phyloP scores from a whole-genome alignment of 1,140 invertebrate species.

The Drosophila willistoni region DNA sequence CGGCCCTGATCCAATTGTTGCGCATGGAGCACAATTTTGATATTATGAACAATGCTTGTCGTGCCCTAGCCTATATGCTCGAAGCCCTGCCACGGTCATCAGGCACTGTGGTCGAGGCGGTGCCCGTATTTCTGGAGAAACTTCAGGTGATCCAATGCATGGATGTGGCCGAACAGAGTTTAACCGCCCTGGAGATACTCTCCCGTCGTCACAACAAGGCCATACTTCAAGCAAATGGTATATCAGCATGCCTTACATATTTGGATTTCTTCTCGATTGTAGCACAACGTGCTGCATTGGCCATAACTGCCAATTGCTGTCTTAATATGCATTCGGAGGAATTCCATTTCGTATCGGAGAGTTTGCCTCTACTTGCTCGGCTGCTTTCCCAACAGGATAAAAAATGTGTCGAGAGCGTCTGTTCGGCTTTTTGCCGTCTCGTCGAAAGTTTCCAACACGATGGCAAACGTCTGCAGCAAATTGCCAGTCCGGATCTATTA shows the following conservation, averaged over 20 bases:
- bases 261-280: constrained; percentile 99
- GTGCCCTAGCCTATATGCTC: constrained; percentile 99
- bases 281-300: constrained; percentile 96
- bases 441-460: constrained; percentile 98
- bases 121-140: constrained; percentile 97
- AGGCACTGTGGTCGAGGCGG: constrained; percentile 97
- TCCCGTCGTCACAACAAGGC: constrained; percentile 98
- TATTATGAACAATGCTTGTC: constrained; percentile 99
- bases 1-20: constrained; percentile 94
- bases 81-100: constrained; percentile 98
- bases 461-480: constrained; percentile 94
- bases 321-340: constrained; percentile 96
- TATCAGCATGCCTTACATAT: constrained; percentile 97
- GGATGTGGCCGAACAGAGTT: constrained; percentile 98
- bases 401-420: constrained; percentile 98
- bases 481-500: constrained; percentile 95
- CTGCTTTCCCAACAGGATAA: constrained; percentile 96
- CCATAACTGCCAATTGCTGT: constrained; percentile 98
- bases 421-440: constrained; percentile 96
- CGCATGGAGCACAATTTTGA: constrained; percentile 99
- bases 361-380: constrained; percentile 92
- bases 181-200: constrained; percentile 98
- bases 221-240: constrained; percentile 96
- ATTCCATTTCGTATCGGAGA: constrained; percentile 95
- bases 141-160: constrained; percentile 99